phyloP scores from a whole-genome alignment of 2,888 invertebrate species.

The Sacculina carcini region DNA sequence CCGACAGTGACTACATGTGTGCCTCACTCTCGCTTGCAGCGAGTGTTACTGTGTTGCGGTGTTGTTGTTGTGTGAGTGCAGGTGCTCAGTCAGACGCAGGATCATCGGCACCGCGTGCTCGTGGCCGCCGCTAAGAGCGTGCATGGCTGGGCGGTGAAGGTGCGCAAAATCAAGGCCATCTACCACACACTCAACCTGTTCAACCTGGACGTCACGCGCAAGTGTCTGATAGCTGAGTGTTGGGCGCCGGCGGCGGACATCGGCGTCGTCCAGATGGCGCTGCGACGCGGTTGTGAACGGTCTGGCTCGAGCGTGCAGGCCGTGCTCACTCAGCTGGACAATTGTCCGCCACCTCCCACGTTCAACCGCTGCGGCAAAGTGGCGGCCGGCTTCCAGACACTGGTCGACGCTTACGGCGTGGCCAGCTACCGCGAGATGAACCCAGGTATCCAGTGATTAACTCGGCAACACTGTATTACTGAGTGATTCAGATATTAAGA shows the following conservation, averaged over 20 bases:
- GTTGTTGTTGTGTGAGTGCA: too few relatives aligned
- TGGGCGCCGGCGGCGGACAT: constrained; percentile 55
- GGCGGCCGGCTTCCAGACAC: constrained; percentile 71
- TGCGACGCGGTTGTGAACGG: constrained; percentile 61
- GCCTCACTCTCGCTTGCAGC: too few relatives aligned
- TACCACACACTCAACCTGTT: constrained; percentile 80
- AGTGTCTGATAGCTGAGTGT: constrained; percentile 67
- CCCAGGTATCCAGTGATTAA: constrained; percentile 34
- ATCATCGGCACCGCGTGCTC: constrained; percentile 58
- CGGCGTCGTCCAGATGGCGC: constrained; percentile 41
- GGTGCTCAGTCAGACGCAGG: constrained; percentile 63
- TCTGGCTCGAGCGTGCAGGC: constrained; percentile 36
- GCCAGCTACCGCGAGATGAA: constrained; percentile 90
- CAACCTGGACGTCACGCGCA: constrained; percentile 68
- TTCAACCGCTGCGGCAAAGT: constrained; percentile 91
- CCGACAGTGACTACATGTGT: too few relatives aligned
- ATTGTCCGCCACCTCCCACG: constrained; percentile 69
- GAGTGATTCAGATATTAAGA: too few relatives aligned
- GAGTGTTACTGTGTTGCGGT: too few relatives aligned
- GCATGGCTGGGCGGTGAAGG: constrained; percentile 63
- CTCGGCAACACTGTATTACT: too few relatives aligned
- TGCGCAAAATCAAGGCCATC: constrained; percentile 71
- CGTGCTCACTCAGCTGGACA: constrained; percentile 80
- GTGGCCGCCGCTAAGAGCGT: constrained; percentile 61
- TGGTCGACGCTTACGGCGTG: constrained; percentile 89